These are phyloP conservation scores for Hypocryptadius cinnamomeus DNA, from an alignment of 2,113 vertebrate genomes.

Conservation along the genomic window DNA sequence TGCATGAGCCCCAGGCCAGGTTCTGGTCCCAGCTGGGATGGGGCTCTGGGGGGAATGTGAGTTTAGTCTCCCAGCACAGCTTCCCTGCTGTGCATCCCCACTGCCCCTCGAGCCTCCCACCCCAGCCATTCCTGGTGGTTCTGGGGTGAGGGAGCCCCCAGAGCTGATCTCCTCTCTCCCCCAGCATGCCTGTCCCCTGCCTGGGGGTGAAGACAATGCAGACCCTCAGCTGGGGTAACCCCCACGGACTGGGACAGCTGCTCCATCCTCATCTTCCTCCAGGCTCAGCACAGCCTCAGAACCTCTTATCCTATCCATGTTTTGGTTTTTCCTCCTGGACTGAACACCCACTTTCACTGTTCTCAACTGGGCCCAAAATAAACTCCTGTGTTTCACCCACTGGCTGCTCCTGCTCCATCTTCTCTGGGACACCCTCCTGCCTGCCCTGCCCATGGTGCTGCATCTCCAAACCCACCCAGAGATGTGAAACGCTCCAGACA, in stretches of 20 bases:
- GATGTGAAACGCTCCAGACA: neutral
- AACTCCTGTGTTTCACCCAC: neutral
- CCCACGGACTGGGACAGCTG: rapidly evolving
- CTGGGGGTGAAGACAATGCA: rapidly evolving
- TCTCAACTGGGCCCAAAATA: neutral
- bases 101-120: neutral
- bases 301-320: neutral
- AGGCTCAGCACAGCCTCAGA: neutral
- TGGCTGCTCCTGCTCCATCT: neutral
- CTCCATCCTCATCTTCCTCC: neutral
- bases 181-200: neutral
- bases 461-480: neutral
- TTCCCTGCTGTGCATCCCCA: neutral
- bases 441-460: rapidly evolving
- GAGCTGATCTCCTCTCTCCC: rapidly evolving
- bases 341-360: neutral
- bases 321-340: neutral
- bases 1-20: neutral
- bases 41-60: rapidly evolving
- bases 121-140: rapidly evolving
- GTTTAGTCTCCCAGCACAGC: rapidly evolving
- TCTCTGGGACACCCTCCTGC: neutral
- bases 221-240: neutral
- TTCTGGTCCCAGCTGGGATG: neutral
- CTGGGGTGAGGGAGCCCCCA: neutral